A percentile compares a stretch with the other conserved stretches of the same genome.
phyloP scores from a whole-genome alignment of 2,797 vertebrate genomes.

The Rhinogobio ventralis region DNA sequence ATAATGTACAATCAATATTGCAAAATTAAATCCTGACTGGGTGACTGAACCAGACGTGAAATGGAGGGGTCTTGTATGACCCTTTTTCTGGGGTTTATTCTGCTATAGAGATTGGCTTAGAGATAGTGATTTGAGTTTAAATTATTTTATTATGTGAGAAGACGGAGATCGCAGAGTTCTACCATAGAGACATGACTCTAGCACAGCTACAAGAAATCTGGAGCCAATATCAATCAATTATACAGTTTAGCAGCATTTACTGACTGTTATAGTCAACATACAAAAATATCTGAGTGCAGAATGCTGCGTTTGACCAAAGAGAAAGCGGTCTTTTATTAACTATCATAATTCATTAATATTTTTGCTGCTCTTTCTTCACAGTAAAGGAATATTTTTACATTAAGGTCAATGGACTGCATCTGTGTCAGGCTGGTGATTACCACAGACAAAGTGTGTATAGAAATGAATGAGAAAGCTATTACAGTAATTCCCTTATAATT shows the following conservation, averaged over 20 bases:
- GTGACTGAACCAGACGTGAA: background rate
- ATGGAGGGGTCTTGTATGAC: background rate
- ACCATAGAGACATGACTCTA: conserved; percentile 3
- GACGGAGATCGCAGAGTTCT: background rate
- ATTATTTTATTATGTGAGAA: conserved; percentile 8
- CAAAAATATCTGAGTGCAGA: background rate
- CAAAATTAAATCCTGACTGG: background rate
- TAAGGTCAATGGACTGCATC: background rate
- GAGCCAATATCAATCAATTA: background rate
- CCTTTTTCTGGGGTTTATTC: background rate
- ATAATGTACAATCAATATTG: background rate
- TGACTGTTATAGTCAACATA: background rate
- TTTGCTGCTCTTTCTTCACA: background rate
- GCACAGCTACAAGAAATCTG: background rate
- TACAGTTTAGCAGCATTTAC: background rate
- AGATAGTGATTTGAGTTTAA: background rate
- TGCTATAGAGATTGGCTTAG: background rate
- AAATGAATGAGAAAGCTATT: background rate
- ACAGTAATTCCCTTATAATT: background rate
- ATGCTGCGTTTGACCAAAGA: background rate
- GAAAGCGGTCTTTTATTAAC: background rate
- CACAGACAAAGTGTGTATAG: background rate
- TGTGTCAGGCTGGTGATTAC: background rate
- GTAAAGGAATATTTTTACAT: background rate
- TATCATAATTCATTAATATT: background rate